Evolutionary conservation across 2,888 invertebrate species (phyloP), one percentile per base, ranked within the genome.

Genomic region (Chromoteleia sp.): DNA sequence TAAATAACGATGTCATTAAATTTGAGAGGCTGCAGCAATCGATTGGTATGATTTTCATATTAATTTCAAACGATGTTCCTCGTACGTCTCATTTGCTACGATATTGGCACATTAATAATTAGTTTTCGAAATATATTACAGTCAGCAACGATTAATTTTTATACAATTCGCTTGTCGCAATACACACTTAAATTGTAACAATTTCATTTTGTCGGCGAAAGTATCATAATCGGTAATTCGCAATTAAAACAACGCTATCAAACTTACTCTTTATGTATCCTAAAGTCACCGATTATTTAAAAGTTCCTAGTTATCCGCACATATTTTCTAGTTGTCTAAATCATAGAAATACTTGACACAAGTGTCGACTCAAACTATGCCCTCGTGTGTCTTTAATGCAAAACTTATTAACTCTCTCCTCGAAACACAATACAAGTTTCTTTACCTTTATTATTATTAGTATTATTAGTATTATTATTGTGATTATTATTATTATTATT

Each of bases 11-110:
- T 52, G 8, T 63, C 19, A 19, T 63, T 12, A 58, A 54, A 52
- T 19, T 50, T 71, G 81, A 81, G 76, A 81, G 81, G 48, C 81
- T 81, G 81, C 81, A 81, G 59, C 76, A 81, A 65, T 81, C 81
- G 48, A 65, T 81, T 81, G 65, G 74, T 15, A 30, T 21, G 7
- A 15, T 5, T 56, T 33, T 54, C 3, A 52, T 56, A 71, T 43
- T 33, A 56, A 48, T 56, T 48, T 48, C 8, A 36, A 70, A 70
- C 30, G n/a, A 41, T 19, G 15, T 67, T 36, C 12, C n/a, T 10
- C 10, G 59, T 39, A 56, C 10, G 19, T 43, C 19, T 17, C 25
- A 36, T 68, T 48, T 10, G n/a, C 54, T 70, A 43, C 15, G 15
- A 41, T 58, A 65, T 78, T 78, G 58, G 65, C 63, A 78, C 65